These are phyloP conservation scores for Rhabdomys dilectus DNA, from an alignment of 2,113 vertebrate genomes.

Conservation along the genomic window DNA sequence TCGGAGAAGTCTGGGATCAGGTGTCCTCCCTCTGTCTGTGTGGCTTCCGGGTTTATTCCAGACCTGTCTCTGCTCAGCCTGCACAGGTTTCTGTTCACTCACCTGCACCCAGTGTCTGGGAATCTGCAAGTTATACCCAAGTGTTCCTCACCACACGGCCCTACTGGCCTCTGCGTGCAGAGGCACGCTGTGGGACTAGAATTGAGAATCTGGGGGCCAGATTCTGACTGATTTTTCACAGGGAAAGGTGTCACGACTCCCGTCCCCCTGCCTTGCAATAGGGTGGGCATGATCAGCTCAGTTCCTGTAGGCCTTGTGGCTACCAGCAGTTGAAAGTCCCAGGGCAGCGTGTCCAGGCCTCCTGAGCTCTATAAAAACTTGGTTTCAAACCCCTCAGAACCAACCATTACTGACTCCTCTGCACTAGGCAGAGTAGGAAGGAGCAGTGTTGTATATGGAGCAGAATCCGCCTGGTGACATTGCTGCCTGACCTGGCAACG, in stretches of 20 bases:
- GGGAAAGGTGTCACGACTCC: not conserved
- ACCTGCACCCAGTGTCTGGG: not conserved
- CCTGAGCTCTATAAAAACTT: not conserved
- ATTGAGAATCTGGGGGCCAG: not conserved
- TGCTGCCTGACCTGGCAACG: no score
- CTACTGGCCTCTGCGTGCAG: not conserved
- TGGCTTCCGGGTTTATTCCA: not conserved
- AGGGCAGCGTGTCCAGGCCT: not conserved
- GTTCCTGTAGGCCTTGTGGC: not conserved
- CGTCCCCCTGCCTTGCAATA: not conserved
- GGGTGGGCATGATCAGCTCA: not conserved
- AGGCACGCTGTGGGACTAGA: not conserved
- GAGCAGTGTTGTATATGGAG: not conserved
- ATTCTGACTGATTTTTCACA: not conserved
- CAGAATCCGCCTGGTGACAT: not conserved
- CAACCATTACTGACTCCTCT: not conserved
- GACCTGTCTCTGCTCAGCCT: not conserved
- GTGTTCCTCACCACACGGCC: not conserved
- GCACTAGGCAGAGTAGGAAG: not conserved
- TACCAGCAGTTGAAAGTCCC: not conserved
- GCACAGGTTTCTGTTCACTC: not conserved
- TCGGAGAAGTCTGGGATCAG: not conserved
- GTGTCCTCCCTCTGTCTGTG: not conserved
- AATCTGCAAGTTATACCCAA: not conserved
- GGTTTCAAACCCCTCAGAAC: no score